A percentile compares a stretch with the other conserved stretches of the same genome.
These are phyloP conservation scores for Diplodus puntazzo DNA, from an alignment of 2,797 vertebrate species.

Conservation along the genomic window DNA sequence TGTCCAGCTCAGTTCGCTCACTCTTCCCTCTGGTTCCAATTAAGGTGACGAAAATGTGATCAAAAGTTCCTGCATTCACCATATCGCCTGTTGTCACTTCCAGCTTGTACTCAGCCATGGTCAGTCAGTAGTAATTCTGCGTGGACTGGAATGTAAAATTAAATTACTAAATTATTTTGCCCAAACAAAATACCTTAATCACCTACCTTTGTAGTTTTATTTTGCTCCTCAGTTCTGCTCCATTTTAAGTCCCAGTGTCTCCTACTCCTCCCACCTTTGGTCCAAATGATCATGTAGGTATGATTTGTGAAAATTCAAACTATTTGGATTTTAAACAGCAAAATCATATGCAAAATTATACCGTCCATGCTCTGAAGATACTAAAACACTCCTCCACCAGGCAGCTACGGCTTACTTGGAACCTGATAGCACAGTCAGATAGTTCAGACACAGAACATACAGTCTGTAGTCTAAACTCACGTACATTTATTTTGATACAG, in stretches of 20 bases:
- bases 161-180: background rate
- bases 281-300: background rate
- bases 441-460: too few relatives aligned
- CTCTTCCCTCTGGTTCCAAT: slow-evolving; percentile 63
- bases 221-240: background rate
- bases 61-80: slow-evolving; percentile 59
- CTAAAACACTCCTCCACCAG: too few relatives aligned
- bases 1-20: slow-evolving; percentile 55
- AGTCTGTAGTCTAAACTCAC: too few relatives aligned
- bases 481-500: too few relatives aligned
- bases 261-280: background rate
- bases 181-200: background rate
- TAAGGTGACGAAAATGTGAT: slow-evolving; percentile 61
- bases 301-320: slow-evolving; percentile 1
- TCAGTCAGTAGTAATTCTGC: background rate
- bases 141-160: background rate
- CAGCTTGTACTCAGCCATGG: slow-evolving; percentile 71
- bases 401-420: too few relatives aligned
- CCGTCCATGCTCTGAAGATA: background rate
- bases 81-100: slow-evolving; percentile 62
- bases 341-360: background rate
- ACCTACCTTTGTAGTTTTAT: background rate
- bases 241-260: background rate
- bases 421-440: too few relatives aligned
- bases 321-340: background rate